phyloP scores from a whole-genome alignment of 1,140 invertebrate species.

The Ceratina australensis region DNA sequence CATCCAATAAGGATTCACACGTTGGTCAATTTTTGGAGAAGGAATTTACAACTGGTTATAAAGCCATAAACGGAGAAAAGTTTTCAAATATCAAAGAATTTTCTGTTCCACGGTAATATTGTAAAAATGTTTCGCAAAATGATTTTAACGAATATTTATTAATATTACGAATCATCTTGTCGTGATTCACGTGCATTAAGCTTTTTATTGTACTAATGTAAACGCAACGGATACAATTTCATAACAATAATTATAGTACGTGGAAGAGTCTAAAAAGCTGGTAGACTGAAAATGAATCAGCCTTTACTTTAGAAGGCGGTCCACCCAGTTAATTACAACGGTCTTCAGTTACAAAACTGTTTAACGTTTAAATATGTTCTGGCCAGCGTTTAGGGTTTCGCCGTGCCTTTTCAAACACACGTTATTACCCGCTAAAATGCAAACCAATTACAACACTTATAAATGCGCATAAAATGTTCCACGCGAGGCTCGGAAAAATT shows the following conservation, averaged over 20 bases:
- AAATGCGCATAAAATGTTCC: no score
- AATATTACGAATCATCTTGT: no score
- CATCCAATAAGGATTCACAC: not conserved
- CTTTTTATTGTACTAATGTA: constrained; percentile 5
- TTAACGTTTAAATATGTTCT: constrained; percentile 37
- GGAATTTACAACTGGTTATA: constrained; percentile 8
- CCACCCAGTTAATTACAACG: constrained; percentile 40
- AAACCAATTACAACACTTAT: not conserved
- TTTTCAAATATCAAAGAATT: not conserved
- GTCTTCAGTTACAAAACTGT: constrained; percentile 47
- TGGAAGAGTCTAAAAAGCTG: not conserved
- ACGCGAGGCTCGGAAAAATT: no score
- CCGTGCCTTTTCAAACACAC: constrained; percentile 10
- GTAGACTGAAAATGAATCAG: not conserved
- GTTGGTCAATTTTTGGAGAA: not conserved
- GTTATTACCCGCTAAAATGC: not conserved
- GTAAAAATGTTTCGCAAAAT: not conserved
- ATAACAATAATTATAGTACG: not conserved
- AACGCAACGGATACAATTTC: constrained; percentile 11
- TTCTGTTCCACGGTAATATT: no score
- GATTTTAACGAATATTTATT: not conserved
- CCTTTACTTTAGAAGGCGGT: constrained; percentile 13
- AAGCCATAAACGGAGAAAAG: not conserved
- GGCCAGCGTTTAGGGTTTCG: constrained; percentile 27
- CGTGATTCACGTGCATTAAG: not conserved